Base-by-base conservation (phyloP, 23 tunicate species). In the Halocynthia roretzi region DNA sequence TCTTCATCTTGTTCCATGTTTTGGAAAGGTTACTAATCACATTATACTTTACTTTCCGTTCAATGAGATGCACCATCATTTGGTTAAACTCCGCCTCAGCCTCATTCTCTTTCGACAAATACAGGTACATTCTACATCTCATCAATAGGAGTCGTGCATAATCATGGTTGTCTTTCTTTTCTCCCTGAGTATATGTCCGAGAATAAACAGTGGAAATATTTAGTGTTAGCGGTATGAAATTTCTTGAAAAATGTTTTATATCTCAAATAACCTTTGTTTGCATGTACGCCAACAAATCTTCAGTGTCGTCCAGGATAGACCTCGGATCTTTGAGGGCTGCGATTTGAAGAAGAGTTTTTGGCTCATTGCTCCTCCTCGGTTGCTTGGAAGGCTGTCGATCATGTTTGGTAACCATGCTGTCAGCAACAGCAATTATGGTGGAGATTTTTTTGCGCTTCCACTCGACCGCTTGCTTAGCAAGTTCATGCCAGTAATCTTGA, bases 121-220 rank as follows among this genome's bases (percentile, higher is more conserved):
- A 31, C 0, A 71, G 23, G 44, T 54, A 79, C 8, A 83, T 49
- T 57, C 80, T 78, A 6, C 70, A 83, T 49, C 95, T 80, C 17
- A 75, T 55, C 31, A 88, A 60, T 15, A 88, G 84, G 49, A 88
- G 71, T 56, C 83, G n/a, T 53, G 71, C 81, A 84, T 88, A 88
- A 20, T 78, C 67, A 56, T 78, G 81, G 63, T 81, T 86, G 68
- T 86, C 92, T 15, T 52, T 58, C 20, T 61, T 76, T 44, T 50
- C 52, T 9, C 92, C 92, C 92, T 86, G 79, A 68, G 52, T 31
- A 31, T 31, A 31, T 31, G 44, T 31, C 44, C 44, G 44, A 31
- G 1, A 31, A 31, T 31, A 31, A 31, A 31, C 4, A 31, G 44
- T 31, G 4, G 4, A 12, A 15, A 15, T 12, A 40, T 72, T 72